Evolutionary conservation across 2,797 vertebrate genomes (phyloP).

Genomic region (Sebastes taczanowskii): DNA sequence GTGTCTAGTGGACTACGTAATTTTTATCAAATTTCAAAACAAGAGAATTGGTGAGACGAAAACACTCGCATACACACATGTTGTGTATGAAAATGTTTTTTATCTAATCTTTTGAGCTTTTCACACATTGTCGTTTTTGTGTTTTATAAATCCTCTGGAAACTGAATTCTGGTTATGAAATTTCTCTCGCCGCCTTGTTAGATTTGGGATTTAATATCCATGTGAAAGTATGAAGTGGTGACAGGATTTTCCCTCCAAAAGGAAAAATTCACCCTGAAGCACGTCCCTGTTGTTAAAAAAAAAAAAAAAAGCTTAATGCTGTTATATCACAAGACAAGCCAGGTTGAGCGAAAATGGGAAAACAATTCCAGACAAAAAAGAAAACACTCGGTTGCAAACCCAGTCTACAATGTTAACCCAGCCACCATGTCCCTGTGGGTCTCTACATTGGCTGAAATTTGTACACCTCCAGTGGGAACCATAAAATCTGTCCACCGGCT

Average conservation of each 20-base stretch:
- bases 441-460: not conserved
- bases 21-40: conserved; percentile 39
- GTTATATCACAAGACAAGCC: not conserved
- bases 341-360: not conserved
- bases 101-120: conserved; percentile 11
- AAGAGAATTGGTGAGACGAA: conserved; percentile 37
- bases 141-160: conserved; percentile 2
- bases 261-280: not conserved
- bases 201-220: not conserved
- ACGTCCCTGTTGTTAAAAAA: not conserved
- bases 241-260: not conserved
- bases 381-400: not conserved
- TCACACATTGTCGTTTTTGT: conserved; percentile 14
- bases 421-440: not conserved
- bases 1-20: conserved; percentile 18
- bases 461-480: not conserved
- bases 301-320: not conserved
- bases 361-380: not conserved
- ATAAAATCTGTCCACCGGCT: not conserved
- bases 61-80: conserved; percentile 20
- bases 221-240: not conserved
- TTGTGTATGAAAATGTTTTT: conserved; percentile 16
- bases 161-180: not conserved
- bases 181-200: not conserved
- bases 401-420: too few relatives aligned